Evolutionary conservation across 2,888 invertebrate species (phyloP).

Genomic region (Drosophila fulvimacula): DNA sequence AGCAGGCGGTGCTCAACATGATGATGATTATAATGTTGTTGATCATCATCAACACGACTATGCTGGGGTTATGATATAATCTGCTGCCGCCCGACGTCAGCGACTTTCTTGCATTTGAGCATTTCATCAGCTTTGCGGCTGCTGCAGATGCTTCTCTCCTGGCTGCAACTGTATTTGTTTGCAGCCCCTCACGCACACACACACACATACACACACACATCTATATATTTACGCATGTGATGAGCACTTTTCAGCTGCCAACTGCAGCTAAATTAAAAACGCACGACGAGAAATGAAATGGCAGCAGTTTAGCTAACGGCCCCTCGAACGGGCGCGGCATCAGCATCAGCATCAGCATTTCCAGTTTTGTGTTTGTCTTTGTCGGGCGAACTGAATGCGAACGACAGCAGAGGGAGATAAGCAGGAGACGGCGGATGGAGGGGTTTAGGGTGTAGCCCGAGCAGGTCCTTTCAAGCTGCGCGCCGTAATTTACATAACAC

Average conservation of each 20-base stretch:
- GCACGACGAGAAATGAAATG: constrained; percentile 48
- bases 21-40: constrained; percentile 21
- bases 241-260: constrained; percentile 69
- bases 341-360: constrained; percentile 54
- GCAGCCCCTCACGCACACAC: constrained; percentile 21
- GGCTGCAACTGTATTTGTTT: constrained; percentile 52
- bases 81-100: constrained; percentile 63
- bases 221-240: constrained; percentile 21
- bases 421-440: neutral
- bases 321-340: constrained; percentile 56
- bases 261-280: constrained; percentile 71
- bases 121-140: constrained; percentile 54
- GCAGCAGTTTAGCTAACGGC: constrained; percentile 64
- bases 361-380: constrained; percentile 36
- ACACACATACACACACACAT: constrained; percentile 8
- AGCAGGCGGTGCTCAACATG: constrained; percentile 8
- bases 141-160: constrained; percentile 20
- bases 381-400: constrained; percentile 50
- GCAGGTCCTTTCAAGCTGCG: constrained; percentile 63
- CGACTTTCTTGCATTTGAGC: constrained; percentile 50
- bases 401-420: constrained; percentile 12
- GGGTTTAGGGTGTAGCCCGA: constrained; percentile 23
- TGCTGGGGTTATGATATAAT: constrained; percentile 80
- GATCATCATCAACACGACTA: constrained; percentile 47
- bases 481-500: constrained; percentile 78